Conservation (phyloP, 2,888 invertebrate species). For the Eupelmus urozonus region DNA sequence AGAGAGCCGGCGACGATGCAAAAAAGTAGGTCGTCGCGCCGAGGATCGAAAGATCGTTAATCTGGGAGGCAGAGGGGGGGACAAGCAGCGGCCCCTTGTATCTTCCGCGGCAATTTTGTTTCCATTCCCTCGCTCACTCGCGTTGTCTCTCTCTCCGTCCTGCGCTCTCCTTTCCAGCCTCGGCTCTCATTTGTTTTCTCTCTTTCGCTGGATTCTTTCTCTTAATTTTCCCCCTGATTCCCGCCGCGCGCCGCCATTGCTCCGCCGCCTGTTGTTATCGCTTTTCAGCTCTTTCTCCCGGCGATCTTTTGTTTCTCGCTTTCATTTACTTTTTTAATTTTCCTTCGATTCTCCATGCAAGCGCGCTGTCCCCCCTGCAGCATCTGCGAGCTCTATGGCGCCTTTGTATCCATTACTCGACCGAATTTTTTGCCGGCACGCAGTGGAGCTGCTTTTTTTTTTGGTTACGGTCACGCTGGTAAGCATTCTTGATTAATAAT, state of each 20-base stretch:
- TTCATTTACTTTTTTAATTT: slow-evolving; percentile 48
- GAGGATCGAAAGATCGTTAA: slow-evolving; percentile 49
- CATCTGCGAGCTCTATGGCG: too few species aligned
- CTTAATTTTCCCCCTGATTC: too few species aligned
- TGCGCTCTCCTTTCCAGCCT: neutral
- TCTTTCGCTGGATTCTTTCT: neutral
- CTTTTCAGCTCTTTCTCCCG: slow-evolving; percentile 2
- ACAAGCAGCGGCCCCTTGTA: slow-evolving; percentile 15
- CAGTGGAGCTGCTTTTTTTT: neutral
- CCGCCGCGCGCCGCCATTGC: neutral
- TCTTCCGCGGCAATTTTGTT: slow-evolving; percentile 50
- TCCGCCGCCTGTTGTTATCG: neutral
- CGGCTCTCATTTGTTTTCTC: slow-evolving; percentile 29
- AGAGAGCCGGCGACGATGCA: neutral
- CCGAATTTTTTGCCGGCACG: slow-evolving; percentile 5
- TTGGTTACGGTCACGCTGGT: too few species aligned
- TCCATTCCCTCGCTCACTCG: slow-evolving; percentile 23
- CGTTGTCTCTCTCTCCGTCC: neutral
- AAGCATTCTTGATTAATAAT: neutral
- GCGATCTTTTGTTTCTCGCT: slow-evolving; percentile 18
- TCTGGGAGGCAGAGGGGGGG: slow-evolving; percentile 15
- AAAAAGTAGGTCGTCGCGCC: slow-evolving; percentile 43
- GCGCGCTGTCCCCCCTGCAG: slow-evolving; percentile 4
- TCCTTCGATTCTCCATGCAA: slow-evolving; percentile 20
- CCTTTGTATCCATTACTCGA: slow-evolving; percentile 9